These are phyloP conservation scores for Mesitornis unicolor DNA, from an alignment of 2,113 vertebrate genomes.

Conservation along the genomic window DNA sequence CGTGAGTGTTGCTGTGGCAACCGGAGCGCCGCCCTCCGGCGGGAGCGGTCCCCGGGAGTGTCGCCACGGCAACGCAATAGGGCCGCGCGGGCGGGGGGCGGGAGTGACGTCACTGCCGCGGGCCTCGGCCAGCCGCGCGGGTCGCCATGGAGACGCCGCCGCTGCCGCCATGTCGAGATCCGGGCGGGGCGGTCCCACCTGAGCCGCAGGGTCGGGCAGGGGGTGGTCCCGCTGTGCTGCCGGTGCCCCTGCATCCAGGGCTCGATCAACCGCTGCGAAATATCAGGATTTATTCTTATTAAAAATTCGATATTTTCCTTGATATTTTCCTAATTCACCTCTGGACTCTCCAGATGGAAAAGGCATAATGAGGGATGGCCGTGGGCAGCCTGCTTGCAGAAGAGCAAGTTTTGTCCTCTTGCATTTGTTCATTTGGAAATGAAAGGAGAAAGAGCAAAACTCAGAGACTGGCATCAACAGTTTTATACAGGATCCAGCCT, in stretches of 20 bases:
- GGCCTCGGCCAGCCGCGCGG: fast-evolving
- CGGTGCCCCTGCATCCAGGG: fast-evolving
- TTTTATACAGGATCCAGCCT: fast-evolving
- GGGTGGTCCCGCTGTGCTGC: fast-evolving
- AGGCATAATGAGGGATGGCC: not conserved
- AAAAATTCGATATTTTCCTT: fast-evolving
- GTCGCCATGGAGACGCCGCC: not conserved
- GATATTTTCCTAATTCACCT: fast-evolving
- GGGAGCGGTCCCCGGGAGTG: not conserved
- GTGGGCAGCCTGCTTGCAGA: not conserved
- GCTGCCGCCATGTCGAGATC: not conserved
- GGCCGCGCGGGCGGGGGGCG: not conserved
- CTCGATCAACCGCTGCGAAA: fast-evolving
- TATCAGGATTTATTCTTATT: fast-evolving
- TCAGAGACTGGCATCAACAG: not conserved
- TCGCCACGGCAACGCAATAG: not conserved
- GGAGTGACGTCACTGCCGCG: not conserved
- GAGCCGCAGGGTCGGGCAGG: too few species aligned
- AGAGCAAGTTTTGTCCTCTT: fast-evolving
- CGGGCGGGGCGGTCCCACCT: not conserved
- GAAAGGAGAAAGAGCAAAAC: not conserved
- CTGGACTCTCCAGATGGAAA: fast-evolving
- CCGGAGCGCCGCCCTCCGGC: not conserved
- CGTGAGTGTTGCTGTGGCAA: not conserved
- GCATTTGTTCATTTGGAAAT: fast-evolving